A percentile compares a stretch with the other conserved stretches of the same genome.
Evolutionary conservation across 2,888 invertebrate genomes (phyloP).

Genomic region (Drosophila neoperkinsi): DNA sequence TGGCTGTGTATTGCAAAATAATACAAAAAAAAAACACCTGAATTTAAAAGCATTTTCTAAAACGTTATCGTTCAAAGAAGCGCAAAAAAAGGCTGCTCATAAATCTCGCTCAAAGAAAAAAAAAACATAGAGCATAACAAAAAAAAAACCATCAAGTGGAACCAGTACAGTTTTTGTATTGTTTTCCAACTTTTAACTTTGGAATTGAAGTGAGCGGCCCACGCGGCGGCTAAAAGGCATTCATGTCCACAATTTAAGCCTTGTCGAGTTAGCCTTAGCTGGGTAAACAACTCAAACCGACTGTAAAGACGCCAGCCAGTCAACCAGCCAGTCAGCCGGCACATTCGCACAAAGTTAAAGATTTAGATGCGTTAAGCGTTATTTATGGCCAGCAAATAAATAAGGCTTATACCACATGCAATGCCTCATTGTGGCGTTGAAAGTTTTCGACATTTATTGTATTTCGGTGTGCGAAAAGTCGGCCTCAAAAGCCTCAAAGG

Average conservation of each 20-base stretch:
- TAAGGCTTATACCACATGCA: conserved; percentile 80
- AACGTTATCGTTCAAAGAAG: conserved; percentile 46
- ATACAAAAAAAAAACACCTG: conserved; percentile 16
- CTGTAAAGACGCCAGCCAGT: conserved; percentile 13
- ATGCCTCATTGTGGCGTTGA: conserved; percentile 80
- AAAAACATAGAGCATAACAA: conserved; percentile 34
- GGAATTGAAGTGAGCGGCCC: conserved; percentile 51
- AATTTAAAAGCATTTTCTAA: conserved; percentile 50
- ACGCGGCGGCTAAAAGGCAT: conserved; percentile 29
- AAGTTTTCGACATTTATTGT: conserved; percentile 77
- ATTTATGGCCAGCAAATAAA: conserved; percentile 79
- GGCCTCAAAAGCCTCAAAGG: conserved; percentile 14
- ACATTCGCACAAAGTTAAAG: conserved; percentile 75
- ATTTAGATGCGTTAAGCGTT: conserved; percentile 81
- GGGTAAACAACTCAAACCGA: conserved; percentile 68
- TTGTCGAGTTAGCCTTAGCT: conserved; percentile 72
- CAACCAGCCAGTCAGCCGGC: conserved; percentile 51
- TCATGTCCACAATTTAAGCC: conserved; percentile 68
- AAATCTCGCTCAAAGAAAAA: conserved; percentile 47
- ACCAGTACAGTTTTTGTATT: conserved; percentile 62
- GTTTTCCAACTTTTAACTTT: conserved; percentile 77
- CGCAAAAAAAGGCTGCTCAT: conserved; percentile 49
- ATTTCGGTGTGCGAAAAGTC: conserved; percentile 41
- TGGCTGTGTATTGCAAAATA: conserved; percentile 17
- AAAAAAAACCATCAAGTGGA: conserved; percentile 11